Evolutionary conservation across 2,797 vertebrate genomes (phyloP).

Genomic region (Urosaurus nigricauda): DNA sequence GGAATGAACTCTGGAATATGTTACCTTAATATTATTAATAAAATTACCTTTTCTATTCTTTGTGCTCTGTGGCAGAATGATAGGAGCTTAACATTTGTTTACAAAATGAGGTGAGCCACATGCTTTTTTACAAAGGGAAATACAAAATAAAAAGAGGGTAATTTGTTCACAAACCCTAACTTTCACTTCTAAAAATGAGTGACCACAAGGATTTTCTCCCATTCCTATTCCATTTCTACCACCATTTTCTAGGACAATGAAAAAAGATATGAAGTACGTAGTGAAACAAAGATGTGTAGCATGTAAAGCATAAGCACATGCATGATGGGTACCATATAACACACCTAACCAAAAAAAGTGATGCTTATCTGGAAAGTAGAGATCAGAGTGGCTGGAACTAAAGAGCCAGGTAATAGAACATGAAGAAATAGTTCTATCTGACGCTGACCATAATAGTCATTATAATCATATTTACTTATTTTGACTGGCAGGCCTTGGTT

Average conservation of each 20-base stretch:
- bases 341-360: neutral
- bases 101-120: constrained; percentile 56
- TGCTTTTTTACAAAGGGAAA: constrained; percentile 50
- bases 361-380: neutral
- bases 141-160: constrained; percentile 36
- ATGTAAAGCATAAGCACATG: neutral
- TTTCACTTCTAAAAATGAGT: constrained; percentile 36
- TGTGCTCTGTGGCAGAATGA: constrained; percentile 27
- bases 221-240: too few relatives aligned
- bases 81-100: constrained; percentile 21
- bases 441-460: neutral
- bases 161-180: constrained; percentile 16
- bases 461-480: neutral
- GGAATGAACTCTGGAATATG: constrained; percentile 56
- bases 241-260: neutral
- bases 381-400: neutral
- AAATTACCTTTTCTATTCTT: constrained; percentile 61
- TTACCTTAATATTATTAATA: constrained; percentile 18
- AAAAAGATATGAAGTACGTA: neutral
- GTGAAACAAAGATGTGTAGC: neutral
- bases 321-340: neutral
- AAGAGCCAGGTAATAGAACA: neutral
- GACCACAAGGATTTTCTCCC: neutral
- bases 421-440: neutral
- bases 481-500: neutral